These are phyloP conservation scores for Sus cebifrons DNA, from an alignment of 2,797 vertebrate genomes.

Conservation along the genomic window DNA sequence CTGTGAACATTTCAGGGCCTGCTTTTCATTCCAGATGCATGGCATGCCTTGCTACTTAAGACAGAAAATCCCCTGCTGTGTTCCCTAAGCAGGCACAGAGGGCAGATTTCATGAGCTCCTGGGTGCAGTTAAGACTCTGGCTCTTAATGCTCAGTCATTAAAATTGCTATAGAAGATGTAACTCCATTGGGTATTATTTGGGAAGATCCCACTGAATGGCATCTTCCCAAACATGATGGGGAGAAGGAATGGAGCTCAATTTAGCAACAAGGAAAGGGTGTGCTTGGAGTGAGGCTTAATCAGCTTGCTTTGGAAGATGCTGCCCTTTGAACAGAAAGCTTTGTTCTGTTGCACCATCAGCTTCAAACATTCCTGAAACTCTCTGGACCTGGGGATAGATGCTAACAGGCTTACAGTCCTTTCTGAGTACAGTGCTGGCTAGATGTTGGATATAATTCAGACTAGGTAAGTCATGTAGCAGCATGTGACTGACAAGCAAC, in stretches of 20 bases:
- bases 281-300: conserved; percentile 20
- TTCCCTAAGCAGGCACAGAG: neutral
- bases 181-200: neutral
- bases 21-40: conserved; percentile 25
- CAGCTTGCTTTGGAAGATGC: conserved; percentile 29
- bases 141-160: conserved; percentile 11
- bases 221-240: conserved; percentile 8
- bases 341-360: neutral
- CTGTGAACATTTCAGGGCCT: conserved; percentile 15
- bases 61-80: neutral
- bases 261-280: neutral
- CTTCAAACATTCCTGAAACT: conserved; percentile 27
- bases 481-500: conserved; percentile 3
- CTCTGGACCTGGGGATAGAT: neutral
- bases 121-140: neutral
- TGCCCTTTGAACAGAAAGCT: conserved; percentile 19
- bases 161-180: neutral
- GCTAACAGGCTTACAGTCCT: neutral
- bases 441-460: neutral
- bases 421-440: neutral
- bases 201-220: neutral
- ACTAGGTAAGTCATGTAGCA: neutral
- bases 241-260: conserved; percentile 1
- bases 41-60: conserved; percentile 20
- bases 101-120: neutral